Conservation (phyloP, 2,113 vertebrate genomes). For the Lepus europaeus region DNA sequence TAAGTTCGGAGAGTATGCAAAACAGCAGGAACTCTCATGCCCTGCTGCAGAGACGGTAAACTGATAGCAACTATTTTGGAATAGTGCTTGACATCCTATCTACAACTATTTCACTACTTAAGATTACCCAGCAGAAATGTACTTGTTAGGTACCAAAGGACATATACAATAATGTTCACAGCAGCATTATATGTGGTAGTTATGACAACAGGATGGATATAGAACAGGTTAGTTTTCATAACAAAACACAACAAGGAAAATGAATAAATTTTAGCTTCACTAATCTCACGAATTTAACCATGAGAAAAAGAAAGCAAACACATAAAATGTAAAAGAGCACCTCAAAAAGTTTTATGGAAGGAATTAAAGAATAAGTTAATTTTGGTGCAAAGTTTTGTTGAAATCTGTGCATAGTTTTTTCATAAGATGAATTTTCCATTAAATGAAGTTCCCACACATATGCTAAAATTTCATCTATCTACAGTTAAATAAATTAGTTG, state of each 20-base stretch:
- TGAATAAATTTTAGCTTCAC: not conserved
- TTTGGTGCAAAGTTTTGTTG: no score
- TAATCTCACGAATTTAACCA: not conserved
- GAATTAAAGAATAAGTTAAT: no score
- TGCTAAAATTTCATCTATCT: not conserved
- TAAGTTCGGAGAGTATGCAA: slow-evolving; percentile 1
- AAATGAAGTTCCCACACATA: no score
- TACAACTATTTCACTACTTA: not conserved
- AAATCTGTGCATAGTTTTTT: no score
- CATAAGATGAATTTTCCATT: no score
- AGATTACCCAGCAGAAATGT: not conserved
- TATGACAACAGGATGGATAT: not conserved
- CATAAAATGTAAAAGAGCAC: not conserved
- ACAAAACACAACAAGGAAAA: slow-evolving; percentile 20
- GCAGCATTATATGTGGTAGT: not conserved
- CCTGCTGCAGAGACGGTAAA: not conserved
- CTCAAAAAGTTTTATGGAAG: no score
- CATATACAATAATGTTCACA: not conserved
- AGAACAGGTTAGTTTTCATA: not conserved
- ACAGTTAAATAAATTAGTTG: not conserved
- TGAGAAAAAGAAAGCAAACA: not conserved
- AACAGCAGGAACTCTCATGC: not conserved
- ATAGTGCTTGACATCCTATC: not conserved
- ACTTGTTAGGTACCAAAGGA: not conserved
- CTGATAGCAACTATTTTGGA: not conserved